Conservation (phyloP, 2,113 vertebrate genomes). For the Artemisiospiza belli region DNA sequence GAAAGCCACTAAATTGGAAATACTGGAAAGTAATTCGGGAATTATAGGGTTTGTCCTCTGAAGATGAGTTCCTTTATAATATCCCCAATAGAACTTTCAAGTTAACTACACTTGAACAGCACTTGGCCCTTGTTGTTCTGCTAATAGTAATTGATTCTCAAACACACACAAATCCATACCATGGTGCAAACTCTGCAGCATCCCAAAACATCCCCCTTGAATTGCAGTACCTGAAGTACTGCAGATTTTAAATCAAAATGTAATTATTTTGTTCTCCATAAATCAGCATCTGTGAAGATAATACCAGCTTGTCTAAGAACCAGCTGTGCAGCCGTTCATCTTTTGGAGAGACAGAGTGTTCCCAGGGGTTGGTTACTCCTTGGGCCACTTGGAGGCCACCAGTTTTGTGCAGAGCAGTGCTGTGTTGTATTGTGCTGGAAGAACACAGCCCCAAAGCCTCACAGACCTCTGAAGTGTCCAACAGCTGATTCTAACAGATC, state of each 20-base stretch:
- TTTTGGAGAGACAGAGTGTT: neutral
- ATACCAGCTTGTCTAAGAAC: neutral
- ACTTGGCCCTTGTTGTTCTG: conserved; percentile 2
- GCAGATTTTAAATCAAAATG: conserved; percentile 50
- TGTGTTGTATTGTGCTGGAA: neutral
- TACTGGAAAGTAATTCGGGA: neutral
- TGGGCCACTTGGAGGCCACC: neutral
- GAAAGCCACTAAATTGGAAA: neutral
- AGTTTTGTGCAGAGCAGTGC: neutral
- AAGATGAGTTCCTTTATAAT: neutral
- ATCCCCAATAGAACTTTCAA: neutral
- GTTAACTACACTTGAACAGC: neutral
- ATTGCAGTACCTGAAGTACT: conserved; percentile 6
- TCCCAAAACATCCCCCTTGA: neutral
- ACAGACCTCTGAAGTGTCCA: neutral
- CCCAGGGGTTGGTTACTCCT: neutral
- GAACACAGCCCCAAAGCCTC: fast-evolving
- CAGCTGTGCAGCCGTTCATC: neutral
- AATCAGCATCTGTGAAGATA: conserved; percentile 36
- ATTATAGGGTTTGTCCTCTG: neutral
- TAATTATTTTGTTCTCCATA: conserved; percentile 42
- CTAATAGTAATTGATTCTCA: conserved; percentile 48
- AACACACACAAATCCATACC: neutral
- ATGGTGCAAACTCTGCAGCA: neutral
- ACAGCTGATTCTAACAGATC: neutral